A percentile compares a stretch with the other conserved stretches of the same genome.
Conservation (phyloP, 1,140 invertebrate genomes). For the Drosophila ironensis region DNA sequence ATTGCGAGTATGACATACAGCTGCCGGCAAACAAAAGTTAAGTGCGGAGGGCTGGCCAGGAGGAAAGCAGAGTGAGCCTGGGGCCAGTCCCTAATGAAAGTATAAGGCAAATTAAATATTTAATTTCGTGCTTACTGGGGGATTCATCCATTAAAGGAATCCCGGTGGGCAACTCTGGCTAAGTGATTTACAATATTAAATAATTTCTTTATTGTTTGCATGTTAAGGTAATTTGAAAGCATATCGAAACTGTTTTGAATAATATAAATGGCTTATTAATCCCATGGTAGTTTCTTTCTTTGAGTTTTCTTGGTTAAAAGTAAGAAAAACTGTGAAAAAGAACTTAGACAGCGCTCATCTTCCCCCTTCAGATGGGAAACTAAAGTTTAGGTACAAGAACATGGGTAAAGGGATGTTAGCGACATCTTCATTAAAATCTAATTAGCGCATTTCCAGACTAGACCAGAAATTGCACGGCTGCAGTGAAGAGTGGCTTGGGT, state of each 20-base stretch:
- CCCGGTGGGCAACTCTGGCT: too few species aligned
- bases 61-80: neutral
- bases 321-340: neutral
- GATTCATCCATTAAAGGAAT: neutral
- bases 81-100: constrained; percentile 35
- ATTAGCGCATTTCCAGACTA: constrained; percentile 58
- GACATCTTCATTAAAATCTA: constrained; percentile 76
- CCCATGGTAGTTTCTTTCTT: too few species aligned
- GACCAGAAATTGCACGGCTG: constrained; percentile 6
- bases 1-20: constrained; percentile 69
- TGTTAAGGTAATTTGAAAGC: too few species aligned
- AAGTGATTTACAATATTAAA: too few species aligned
- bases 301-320: too few species aligned
- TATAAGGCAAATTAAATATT: constrained; percentile 64
- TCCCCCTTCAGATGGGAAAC: neutral
- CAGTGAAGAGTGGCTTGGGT: neutral
- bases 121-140: constrained; percentile 30
- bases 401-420: constrained; percentile 12
- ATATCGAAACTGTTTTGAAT: too few species aligned
- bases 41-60: constrained; percentile 11
- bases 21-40: constrained; percentile 58
- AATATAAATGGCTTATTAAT: too few species aligned
- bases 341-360: constrained; percentile 51
- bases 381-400: neutral
- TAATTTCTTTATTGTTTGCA: too few species aligned